A percentile compares a stretch with the other conserved stretches of the same genome.
Conservation (phyloP, 2,797 vertebrate species). For the Liparis tanakae region DNA sequence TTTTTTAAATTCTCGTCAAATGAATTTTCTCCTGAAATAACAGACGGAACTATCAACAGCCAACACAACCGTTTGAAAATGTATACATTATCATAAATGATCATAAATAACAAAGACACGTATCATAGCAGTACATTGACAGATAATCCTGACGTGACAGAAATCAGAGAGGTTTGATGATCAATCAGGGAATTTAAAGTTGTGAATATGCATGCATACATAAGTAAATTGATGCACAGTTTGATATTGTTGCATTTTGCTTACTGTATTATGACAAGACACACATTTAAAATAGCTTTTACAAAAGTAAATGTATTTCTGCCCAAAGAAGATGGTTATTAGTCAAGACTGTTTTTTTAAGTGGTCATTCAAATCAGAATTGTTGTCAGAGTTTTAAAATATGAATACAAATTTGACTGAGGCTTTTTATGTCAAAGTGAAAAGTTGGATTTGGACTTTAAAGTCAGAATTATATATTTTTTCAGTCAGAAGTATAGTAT, state of each 20-base stretch:
- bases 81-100: slow-evolving; percentile 1
- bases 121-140: not conserved
- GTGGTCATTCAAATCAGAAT: too few relatives aligned
- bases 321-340: too few relatives aligned
- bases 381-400: too few relatives aligned
- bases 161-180: slow-evolving; percentile 15
- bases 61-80: not conserved
- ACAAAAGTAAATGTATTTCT: slow-evolving; percentile 6
- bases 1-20: slow-evolving; percentile 29
- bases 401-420: too few relatives aligned
- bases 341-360: too few relatives aligned
- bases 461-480: not conserved
- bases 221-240: slow-evolving; percentile 10
- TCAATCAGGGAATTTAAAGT: slow-evolving; percentile 26
- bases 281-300: not conserved
- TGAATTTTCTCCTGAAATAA: slow-evolving; percentile 1
- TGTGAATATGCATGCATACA: slow-evolving; percentile 16
- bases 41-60: not conserved
- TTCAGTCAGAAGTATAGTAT: not conserved
- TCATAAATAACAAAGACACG: slow-evolving; percentile 5
- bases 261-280: slow-evolving; percentile 4
- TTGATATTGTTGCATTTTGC: not conserved
- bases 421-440: too few relatives aligned
- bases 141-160: not conserved
- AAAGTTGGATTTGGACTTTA: not conserved